Evolutionary conservation across 23 tunicate species (phyloP).

Genomic region (Diplosoma virens): DNA sequence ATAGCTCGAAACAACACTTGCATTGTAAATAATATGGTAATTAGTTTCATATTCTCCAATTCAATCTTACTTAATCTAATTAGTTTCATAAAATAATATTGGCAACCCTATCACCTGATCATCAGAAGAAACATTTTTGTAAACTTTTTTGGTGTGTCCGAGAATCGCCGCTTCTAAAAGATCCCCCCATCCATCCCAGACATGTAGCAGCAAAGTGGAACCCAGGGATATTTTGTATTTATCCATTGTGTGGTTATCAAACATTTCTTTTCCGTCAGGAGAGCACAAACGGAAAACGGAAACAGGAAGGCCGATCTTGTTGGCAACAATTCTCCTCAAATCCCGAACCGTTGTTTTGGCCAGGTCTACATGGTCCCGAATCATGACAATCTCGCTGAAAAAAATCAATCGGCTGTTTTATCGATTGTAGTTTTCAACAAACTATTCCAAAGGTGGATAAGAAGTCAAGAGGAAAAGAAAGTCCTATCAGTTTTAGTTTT

Average conservation of each 20-base stretch:
- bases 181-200: conserved; percentile 87
- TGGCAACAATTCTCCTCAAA: conserved; percentile 41
- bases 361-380: conserved; percentile 73
- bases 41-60: too few species aligned
- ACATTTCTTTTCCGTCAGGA: conserved; percentile 64
- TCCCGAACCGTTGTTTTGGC: conserved; percentile 49
- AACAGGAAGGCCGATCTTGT: conserved; percentile 69
- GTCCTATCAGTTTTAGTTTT: too few species aligned
- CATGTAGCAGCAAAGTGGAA: conserved; percentile 50
- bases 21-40: too few species aligned
- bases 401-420: too few species aligned
- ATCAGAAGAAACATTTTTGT: conserved; percentile 48
- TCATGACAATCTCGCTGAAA: conserved; percentile 57
- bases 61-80: too few species aligned
- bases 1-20: too few species aligned
- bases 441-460: too few species aligned
- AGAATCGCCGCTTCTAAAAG: conserved; percentile 63
- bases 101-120: too few species aligned
- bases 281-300: conserved; percentile 71
- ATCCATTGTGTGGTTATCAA: conserved; percentile 46
- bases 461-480: too few species aligned
- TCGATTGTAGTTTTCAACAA: too few species aligned
- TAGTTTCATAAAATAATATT: too few species aligned
- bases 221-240: conserved; percentile 52
- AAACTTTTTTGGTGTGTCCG: conserved; percentile 75